phyloP scores from a whole-genome alignment of 2,113 vertebrate genomes.

The Pseudorasbora parva region DNA sequence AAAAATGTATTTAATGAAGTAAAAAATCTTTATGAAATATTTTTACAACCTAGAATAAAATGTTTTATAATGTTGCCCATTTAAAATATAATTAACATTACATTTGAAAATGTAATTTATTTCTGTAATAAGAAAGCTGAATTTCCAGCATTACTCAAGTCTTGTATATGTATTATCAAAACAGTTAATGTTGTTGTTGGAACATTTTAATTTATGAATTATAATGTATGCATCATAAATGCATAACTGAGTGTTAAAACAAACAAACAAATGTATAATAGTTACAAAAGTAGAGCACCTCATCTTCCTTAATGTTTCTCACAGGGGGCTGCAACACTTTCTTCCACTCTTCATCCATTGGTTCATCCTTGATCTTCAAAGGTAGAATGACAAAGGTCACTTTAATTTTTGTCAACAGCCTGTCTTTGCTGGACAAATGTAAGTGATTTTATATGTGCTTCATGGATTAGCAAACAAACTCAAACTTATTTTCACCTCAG shows the following conservation, averaged over 20 bases:
- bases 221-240: too few relatives aligned
- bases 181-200: too few relatives aligned
- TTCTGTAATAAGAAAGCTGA: background rate
- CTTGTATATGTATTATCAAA: background rate
- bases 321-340: constrained; percentile 20
- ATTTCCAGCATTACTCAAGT: background rate
- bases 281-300: background rate
- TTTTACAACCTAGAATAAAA: too few relatives aligned
- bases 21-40: too few relatives aligned
- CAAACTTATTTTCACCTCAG: too few relatives aligned
- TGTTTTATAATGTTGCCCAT: too few relatives aligned
- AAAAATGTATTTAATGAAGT: too few relatives aligned
- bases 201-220: too few relatives aligned
- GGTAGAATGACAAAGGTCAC: background rate
- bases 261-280: background rate
- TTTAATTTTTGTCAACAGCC: background rate
- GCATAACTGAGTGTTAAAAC: too few relatives aligned
- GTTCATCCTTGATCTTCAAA: constrained; percentile 51
- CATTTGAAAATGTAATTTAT: background rate
- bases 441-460: background rate
- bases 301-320: constrained; percentile 42
- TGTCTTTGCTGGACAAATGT: background rate
- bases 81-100: too few relatives aligned
- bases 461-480: background rate
- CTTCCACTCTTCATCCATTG: constrained; percentile 56